A percentile compares a stretch with the other conserved stretches of the same genome.
Evolutionary conservation across 2,888 invertebrate genomes (phyloP).

Genomic region (Himalopsyche anomala): DNA sequence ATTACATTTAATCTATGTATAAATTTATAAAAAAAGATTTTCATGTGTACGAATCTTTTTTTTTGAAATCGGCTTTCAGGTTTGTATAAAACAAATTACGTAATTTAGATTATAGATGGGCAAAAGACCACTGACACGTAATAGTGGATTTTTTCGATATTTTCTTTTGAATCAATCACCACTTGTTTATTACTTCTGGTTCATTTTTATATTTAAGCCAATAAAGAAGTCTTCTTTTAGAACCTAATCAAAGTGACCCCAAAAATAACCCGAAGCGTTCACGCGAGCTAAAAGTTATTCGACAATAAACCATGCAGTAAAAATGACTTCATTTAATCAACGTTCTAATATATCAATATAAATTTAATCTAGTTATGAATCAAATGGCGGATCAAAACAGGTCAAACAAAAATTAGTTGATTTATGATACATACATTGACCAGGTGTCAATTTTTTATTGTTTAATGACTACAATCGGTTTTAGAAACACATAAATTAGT

Average conservation of each 20-base stretch:
- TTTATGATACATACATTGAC: background rate
- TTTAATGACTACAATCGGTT: background rate
- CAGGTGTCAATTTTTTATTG: constrained; percentile 4
- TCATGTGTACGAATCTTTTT: too few species aligned
- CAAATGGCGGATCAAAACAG: constrained; percentile 8
- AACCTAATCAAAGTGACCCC: background rate
- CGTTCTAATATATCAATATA: background rate
- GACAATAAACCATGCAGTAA: background rate
- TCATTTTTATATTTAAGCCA: too few species aligned
- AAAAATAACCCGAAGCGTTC: background rate
- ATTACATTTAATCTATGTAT: too few species aligned
- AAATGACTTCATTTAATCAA: background rate
- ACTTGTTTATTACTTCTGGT: too few species aligned
- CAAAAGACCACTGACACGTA: too few species aligned
- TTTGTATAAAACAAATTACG: too few species aligned
- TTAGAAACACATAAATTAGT: background rate
- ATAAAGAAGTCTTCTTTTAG: too few species aligned
- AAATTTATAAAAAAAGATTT: too few species aligned
- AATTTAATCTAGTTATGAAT: background rate
- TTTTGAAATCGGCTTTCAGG: too few species aligned
- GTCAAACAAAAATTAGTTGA: background rate
- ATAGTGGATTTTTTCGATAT: too few species aligned
- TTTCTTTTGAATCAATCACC: too few species aligned
- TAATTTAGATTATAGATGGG: too few species aligned
- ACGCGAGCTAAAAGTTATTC: background rate